phyloP scores from a whole-genome alignment of 1,140 invertebrate species.

The Megathymus violae region DNA sequence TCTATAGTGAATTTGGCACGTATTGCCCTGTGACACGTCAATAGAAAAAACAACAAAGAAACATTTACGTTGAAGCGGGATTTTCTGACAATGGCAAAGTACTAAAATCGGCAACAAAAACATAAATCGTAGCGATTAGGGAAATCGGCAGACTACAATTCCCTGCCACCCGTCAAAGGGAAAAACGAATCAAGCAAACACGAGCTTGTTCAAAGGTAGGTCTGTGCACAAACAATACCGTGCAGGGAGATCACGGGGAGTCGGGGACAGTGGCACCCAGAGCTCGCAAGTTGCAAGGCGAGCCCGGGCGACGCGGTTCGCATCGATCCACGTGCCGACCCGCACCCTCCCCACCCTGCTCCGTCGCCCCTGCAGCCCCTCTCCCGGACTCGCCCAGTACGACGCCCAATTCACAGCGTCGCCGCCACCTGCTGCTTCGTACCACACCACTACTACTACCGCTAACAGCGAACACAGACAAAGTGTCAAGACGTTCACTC shows the following conservation, averaged over 20 bases:
- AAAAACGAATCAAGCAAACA: background rate
- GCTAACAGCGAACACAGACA: constrained; percentile 15
- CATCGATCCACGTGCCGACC: constrained; percentile 38
- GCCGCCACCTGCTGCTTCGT: background rate
- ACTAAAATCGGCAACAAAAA: no score
- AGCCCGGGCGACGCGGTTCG: constrained; percentile 15
- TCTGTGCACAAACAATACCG: background rate
- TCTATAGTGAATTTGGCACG: no score
- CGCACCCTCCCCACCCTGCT: background rate
- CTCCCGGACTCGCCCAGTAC: constrained; percentile 29
- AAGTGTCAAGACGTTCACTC: no score
- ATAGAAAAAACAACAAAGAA: no score
- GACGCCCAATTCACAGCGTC: constrained; percentile 26
- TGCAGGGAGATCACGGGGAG: constrained; percentile 8
- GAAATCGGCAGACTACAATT: background rate
- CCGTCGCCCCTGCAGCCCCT: background rate
- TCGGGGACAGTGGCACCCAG: constrained; percentile 17
- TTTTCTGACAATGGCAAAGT: no score
- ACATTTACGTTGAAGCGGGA: no score
- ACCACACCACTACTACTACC: constrained; percentile 3
- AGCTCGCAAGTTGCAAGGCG: background rate
- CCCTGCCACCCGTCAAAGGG: background rate
- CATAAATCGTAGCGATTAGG: no score
- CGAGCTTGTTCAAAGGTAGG: background rate
- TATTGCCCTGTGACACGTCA: no score